These are phyloP conservation scores for Lerista edwardsae DNA, from an alignment of 2,797 vertebrate genomes.

Conservation along the genomic window DNA sequence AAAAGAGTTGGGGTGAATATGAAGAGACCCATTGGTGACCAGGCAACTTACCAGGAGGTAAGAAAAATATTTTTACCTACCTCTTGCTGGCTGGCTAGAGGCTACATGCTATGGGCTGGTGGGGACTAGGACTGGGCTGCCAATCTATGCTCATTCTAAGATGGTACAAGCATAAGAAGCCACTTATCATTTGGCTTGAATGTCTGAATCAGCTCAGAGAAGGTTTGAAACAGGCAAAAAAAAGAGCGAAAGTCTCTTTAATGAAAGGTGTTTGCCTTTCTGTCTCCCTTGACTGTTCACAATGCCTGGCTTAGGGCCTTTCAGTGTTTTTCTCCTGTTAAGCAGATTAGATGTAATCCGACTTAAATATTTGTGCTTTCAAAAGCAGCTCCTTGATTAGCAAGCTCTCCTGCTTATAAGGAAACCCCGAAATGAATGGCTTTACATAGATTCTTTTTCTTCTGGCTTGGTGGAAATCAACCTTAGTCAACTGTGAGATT, in stretches of 20 bases:
- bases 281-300: background rate
- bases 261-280: background rate
- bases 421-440: slow-evolving; percentile 17
- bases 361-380: slow-evolving; percentile 36
- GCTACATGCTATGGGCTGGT: too few relatives aligned
- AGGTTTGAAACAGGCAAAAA: background rate
- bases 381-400: slow-evolving; percentile 7
- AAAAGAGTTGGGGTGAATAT: too few relatives aligned
- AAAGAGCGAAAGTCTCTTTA: background rate
- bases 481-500: background rate
- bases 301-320: background rate
- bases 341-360: slow-evolving; percentile 49
- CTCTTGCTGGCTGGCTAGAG: too few relatives aligned
- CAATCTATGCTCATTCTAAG: background rate
- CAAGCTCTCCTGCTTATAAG: background rate
- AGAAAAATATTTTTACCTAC: too few relatives aligned
- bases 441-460: background rate
- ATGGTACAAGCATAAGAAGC: too few relatives aligned
- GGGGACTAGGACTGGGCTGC: too few relatives aligned
- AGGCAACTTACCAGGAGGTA: too few relatives aligned
- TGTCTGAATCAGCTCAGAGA: background rate
- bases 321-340: slow-evolving; percentile 19
- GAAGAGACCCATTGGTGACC: too few relatives aligned
- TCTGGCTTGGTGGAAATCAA: slow-evolving; percentile 13
- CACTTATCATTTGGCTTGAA: background rate